phyloP scores from a whole-genome alignment of 2,113 vertebrate species.

The Collichthys lucidus region DNA sequence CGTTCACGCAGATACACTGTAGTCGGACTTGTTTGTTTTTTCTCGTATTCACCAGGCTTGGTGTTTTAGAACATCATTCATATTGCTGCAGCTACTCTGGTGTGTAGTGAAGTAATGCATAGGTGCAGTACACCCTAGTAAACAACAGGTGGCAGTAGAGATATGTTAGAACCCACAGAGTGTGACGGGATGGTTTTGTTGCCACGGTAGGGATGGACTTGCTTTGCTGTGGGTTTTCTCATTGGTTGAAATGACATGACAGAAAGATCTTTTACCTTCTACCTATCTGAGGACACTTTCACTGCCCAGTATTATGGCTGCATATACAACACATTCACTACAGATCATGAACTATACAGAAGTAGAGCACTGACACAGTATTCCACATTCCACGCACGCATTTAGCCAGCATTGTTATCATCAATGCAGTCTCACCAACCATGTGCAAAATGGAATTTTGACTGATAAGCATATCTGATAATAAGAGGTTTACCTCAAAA shows the following conservation, averaged over 20 bases:
- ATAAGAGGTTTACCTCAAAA: background rate
- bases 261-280: background rate
- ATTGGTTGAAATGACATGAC: conserved; percentile 2
- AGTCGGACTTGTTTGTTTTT: background rate
- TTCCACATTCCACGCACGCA: background rate
- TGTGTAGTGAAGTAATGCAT: background rate
- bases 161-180: conserved; percentile 1
- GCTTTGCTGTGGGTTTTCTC: background rate
- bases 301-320: background rate
- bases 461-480: no score
- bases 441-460: background rate
- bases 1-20: background rate
- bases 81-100: background rate
- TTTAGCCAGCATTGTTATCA: background rate
- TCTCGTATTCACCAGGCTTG: background rate
- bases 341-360: background rate
- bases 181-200: background rate
- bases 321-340: background rate
- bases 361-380: background rate
- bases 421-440: background rate
- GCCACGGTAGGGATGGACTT: background rate
- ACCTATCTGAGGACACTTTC: background rate
- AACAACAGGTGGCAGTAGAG: conserved; percentile 42
- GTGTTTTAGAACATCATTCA: background rate
- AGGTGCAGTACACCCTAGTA: background rate